A percentile compares a stretch with the other conserved stretches of the same genome.
Evolutionary conservation across 1,140 invertebrate species (phyloP).

Genomic region (Pseudachorutes palmiensis): DNA sequence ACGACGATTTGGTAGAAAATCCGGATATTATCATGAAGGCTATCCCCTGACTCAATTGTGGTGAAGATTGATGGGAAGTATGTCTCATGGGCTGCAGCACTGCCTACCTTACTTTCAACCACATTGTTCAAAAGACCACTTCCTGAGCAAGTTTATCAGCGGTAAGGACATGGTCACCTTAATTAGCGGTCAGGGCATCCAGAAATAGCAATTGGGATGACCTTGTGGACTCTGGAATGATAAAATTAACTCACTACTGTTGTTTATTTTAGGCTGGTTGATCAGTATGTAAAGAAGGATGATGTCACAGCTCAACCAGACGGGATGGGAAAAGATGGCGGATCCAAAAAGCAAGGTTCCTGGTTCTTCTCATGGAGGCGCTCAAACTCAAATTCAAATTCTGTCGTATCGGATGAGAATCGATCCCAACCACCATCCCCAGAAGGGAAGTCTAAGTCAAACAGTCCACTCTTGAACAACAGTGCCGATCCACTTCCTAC

Average conservation of each 20-base stretch:
- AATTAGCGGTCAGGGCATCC: too few relatives aligned
- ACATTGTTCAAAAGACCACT: slow-evolving; percentile 74
- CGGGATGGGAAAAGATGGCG: slow-evolving; percentile 15
- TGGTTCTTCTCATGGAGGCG: slow-evolving; percentile 44
- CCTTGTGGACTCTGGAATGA: neutral
- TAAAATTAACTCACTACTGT: slow-evolving; percentile 1
- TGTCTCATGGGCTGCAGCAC: slow-evolving; percentile 80
- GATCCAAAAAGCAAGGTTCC: slow-evolving; percentile 33
- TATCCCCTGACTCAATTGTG: slow-evolving; percentile 63
- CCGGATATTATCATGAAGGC: slow-evolving; percentile 64
- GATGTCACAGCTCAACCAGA: slow-evolving; percentile 12
- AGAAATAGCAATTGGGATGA: too few relatives aligned
- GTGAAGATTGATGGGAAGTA: slow-evolving; percentile 78
- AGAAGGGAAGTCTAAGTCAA: neutral
- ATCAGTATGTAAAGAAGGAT: slow-evolving; percentile 31
- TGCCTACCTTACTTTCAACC: slow-evolving; percentile 74
- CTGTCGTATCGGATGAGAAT: neutral
- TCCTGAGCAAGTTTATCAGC: slow-evolving; percentile 44
- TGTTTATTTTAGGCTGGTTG: slow-evolving; percentile 23
- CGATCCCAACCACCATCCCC: neutral
- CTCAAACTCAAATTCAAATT: slow-evolving; percentile 39
- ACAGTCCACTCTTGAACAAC: neutral
- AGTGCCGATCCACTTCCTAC: neutral
- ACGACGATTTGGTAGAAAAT: slow-evolving; percentile 73
- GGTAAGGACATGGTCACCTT: slow-evolving; percentile 9